Conservation (phyloP, 2,888 invertebrate species). For the Tenthredo mesomela region DNA sequence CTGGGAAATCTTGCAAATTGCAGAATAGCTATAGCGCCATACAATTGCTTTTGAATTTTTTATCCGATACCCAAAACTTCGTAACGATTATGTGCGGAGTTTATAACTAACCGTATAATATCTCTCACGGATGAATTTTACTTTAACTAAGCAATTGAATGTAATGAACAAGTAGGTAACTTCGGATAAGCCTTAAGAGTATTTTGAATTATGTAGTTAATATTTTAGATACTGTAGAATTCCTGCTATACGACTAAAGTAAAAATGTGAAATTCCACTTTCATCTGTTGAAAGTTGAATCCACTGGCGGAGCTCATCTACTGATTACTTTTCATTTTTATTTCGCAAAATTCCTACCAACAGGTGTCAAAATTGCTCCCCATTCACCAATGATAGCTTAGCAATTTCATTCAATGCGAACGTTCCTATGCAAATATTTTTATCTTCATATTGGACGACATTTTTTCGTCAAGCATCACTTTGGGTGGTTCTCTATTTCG, state of each 20-base stretch:
- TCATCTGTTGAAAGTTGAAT: not conserved
- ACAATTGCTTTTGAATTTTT: not conserved
- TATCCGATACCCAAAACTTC: not conserved
- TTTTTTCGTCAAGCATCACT: not conserved
- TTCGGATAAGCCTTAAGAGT: not conserved
- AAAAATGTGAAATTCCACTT: not conserved
- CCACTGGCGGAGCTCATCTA: not conserved
- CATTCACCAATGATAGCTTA: not conserved
- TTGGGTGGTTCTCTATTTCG: not conserved
- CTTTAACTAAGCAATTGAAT: not conserved
- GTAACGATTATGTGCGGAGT: not conserved
- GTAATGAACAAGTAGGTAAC: not conserved
- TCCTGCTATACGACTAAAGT: not conserved
- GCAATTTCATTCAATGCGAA: not conserved
- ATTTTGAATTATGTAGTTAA: not conserved
- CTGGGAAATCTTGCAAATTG: not conserved
- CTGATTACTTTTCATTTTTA: not conserved
- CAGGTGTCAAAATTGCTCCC: constrained; percentile 24
- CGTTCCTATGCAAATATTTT: not conserved
- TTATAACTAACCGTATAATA: not conserved
- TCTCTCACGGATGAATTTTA: not conserved
- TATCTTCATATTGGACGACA: not conserved
- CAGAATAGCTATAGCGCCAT: not conserved
- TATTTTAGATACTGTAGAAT: not conserved
- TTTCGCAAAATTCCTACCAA: not conserved